Evolutionary conservation across 1,140 invertebrate species (phyloP), one percentile per base, ranked within the genome.

Genomic region (Saxidomus purpurata): DNA sequence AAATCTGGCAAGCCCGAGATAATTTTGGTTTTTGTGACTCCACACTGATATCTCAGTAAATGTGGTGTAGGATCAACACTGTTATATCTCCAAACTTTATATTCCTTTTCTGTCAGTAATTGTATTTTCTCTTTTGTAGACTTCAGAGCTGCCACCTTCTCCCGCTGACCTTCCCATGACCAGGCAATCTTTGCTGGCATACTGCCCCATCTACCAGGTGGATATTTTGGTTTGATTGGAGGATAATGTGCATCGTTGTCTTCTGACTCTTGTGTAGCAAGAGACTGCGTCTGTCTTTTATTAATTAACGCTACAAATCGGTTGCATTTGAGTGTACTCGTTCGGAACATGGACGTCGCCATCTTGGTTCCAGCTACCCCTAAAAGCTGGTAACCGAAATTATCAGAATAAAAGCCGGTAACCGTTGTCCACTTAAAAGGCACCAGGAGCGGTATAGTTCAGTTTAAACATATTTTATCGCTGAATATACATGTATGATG

Each of bases 11-110:
- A 40, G n/a, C n/a, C n/a, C n/a, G n/a, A n/a, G n/a, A n/a, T n/a
- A n/a, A n/a, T n/a, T n/a, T n/a, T n/a, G 17, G 94, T 92, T 91
- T 94, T 94, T 1, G 94, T 94, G 0, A 92, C 83, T 79, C 89
- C 90, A 55, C 92, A 83, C 40, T 92, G 81, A 89, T 87, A 94
- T 1, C 81, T 47, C 8, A 94, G 69, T 6, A 63, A 31, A 22
- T 79, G 34, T 11, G 92, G 93, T 38, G 87, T 88, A 8, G 34
- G 19, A 38, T 93, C 81, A 28, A 55, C 28, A 8, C 76, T 28
- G 25, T 80, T 90, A 38, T 84, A 85, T 8, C 69, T 55, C 63
- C 86, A 87, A 0, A 63, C 85, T 8, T 31, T 79, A 52, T 61
- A 52, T 63, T 76, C 36, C 17, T 89, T 76, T 19, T 85, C 49